A percentile compares a stretch with the other conserved stretches of the same genome.
These are phyloP conservation scores for Drosophila jambulina DNA, from an alignment of 1,140 invertebrate species.

Conservation along the genomic window DNA sequence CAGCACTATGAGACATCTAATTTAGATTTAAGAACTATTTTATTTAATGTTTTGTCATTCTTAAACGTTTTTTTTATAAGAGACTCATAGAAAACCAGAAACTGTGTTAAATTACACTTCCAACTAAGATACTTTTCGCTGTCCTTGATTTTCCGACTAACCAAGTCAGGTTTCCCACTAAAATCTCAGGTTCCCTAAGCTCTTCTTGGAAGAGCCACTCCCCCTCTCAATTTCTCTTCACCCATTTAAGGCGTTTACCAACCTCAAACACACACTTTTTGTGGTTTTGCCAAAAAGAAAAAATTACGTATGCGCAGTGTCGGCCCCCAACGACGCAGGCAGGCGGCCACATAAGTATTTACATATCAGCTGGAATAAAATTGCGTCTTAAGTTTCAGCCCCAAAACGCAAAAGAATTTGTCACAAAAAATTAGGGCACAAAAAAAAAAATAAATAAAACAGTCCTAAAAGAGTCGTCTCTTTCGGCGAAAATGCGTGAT, in stretches of 20 bases:
- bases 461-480: slow-evolving; percentile 50
- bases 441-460: slow-evolving; percentile 14
- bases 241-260: neutral
- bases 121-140: neutral
- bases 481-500: slow-evolving; percentile 61
- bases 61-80: neutral
- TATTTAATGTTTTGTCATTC: neutral
- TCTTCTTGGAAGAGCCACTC: neutral
- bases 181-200: neutral
- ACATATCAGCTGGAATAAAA: slow-evolving; percentile 39
- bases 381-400: slow-evolving; percentile 27
- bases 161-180: neutral
- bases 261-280: slow-evolving; percentile 5
- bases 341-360: slow-evolving; percentile 29
- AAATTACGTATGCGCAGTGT: slow-evolving; percentile 42
- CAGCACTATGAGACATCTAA: too few species aligned
- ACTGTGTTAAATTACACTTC: neutral
- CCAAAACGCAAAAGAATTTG: slow-evolving; percentile 32
- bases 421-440: slow-evolving; percentile 25
- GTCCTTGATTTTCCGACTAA: neutral
- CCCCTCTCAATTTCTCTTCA: too few species aligned
- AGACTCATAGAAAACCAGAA: neutral
- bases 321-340: slow-evolving; percentile 6
- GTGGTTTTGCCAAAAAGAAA: slow-evolving; percentile 14
- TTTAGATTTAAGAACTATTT: too few species aligned